Evolutionary conservation across 2,888 invertebrate species (phyloP), one percentile per base, ranked within the genome.

Genomic region (Vanessa cardui): DNA sequence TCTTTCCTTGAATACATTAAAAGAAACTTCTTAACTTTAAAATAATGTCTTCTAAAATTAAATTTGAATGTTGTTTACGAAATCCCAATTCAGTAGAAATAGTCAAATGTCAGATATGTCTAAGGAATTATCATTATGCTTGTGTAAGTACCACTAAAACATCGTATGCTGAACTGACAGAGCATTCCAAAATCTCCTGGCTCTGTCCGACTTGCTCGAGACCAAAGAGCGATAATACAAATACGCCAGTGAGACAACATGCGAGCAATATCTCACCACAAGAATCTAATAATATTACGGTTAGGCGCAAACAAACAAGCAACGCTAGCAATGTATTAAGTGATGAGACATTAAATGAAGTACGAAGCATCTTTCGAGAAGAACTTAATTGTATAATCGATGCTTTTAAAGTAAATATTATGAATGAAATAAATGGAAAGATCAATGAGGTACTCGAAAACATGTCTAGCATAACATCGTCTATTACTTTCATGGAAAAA

Each of bases 51-150:
- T 49, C 49, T 47, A 63, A 63, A 21, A 54, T 18, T 39, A 59
- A 59, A 59, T 47, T 60, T n/a, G 60, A 60, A 47, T 60, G 60
- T 26, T 60, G 60, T 60, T 16, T 15, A 16, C 46, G 61, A 16
- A 26, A 26, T 16, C n/a, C 33, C 9, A 47, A 49, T 31, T 61
- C 49, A 16, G n/a, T 49, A 21, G 61, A 61, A 61, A n/a, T 49
- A 16, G n/a, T 61, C 18, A 49, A 26, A n/a, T 61, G 49, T 49
- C 33, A 47, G 15, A 49, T 12, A 26, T 61, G 47, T 39, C 49
- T 50, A 15, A 62, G 49, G 31, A 62, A 52, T 52, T 50, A 62
- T 50, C 59, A 59, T 45, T 49, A 62, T 20, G 18, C 33, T 21
- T 62, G 62, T 62, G 46, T 62, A 15, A 50, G 33, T 50, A 62